Conservation (phyloP, 2,797 vertebrate species). For the Cyclura pinguis region DNA sequence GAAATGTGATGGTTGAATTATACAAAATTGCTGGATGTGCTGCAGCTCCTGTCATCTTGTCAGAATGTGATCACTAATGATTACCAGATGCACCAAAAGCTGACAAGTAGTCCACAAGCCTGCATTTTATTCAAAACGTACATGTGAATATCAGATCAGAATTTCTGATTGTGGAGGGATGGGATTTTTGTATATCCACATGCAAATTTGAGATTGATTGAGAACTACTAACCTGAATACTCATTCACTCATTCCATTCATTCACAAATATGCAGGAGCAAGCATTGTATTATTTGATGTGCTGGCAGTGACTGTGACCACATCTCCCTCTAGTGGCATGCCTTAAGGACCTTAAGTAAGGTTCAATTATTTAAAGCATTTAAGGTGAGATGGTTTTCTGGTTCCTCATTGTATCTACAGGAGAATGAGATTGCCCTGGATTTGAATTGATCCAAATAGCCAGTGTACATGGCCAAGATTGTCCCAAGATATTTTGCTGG, state of each 20-base stretch:
- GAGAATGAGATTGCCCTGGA: neutral
- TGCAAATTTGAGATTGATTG: neutral
- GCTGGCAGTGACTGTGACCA: neutral
- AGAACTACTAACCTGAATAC: neutral
- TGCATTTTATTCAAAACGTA: neutral
- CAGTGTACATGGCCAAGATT: no score
- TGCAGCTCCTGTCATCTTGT: neutral
- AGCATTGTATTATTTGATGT: neutral
- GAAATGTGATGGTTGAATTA: neutral
- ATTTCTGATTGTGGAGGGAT: neutral
- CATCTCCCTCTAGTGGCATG: slow-evolving; percentile 34
- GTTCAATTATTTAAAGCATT: neutral
- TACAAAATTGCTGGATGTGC: neutral
- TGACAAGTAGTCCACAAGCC: neutral
- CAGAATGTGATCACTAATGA: neutral
- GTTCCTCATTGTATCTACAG: neutral
- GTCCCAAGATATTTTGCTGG: neutral
- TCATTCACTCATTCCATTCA: neutral
- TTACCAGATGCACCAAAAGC: neutral
- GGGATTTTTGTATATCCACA: neutral
- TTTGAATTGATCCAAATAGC: neutral
- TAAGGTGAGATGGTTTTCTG: neutral
- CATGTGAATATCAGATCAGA: neutral
- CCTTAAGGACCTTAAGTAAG: neutral
- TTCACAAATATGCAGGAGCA: neutral